Evolutionary conservation across 2,113 vertebrate species (phyloP).

Genomic region (Romanogobio albipinnatus): DNA sequence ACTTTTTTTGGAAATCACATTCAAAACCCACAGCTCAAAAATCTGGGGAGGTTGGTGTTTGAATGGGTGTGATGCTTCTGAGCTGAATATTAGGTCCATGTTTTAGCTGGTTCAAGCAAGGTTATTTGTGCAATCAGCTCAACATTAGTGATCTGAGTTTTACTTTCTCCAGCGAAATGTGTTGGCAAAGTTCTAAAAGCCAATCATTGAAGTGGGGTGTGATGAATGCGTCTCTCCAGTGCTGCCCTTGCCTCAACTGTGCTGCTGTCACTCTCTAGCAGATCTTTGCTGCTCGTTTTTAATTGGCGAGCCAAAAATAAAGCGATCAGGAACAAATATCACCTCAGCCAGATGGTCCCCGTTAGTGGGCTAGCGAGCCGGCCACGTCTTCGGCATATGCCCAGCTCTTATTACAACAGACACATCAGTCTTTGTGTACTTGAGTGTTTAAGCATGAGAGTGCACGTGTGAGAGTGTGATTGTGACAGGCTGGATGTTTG

Average conservation of each 20-base stretch:
- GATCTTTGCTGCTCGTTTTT: conserved; percentile 35
- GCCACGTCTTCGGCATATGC: conserved; percentile 28
- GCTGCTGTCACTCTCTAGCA: conserved; percentile 28
- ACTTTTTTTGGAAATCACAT: not conserved
- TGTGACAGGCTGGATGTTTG: not conserved
- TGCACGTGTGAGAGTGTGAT: not conserved
- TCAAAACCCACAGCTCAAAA: not conserved
- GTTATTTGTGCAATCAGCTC: conserved; percentile 8
- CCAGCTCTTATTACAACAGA: conserved; percentile 40
- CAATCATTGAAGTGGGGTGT: conserved; percentile 24
- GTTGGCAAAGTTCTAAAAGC: conserved; percentile 25
- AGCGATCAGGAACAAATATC: conserved; percentile 50
- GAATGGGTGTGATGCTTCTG: not conserved
- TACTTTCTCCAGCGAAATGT: not conserved
- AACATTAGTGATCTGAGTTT: not conserved
- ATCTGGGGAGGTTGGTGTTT: not conserved
- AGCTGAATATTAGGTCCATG: not conserved
- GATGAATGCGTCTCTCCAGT: conserved; percentile 14
- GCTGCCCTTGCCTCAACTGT: conserved; percentile 23
- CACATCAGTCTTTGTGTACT: conserved; percentile 25
- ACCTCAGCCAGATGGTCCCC: conserved; percentile 56
- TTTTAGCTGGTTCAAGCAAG: not conserved
- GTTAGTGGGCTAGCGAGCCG: conserved; percentile 39
- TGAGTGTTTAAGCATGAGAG: conserved; percentile 21
- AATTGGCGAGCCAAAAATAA: conserved; percentile 56